phyloP scores from a whole-genome alignment of 2,113 vertebrate genomes.

The Ondatra zibethicus region DNA sequence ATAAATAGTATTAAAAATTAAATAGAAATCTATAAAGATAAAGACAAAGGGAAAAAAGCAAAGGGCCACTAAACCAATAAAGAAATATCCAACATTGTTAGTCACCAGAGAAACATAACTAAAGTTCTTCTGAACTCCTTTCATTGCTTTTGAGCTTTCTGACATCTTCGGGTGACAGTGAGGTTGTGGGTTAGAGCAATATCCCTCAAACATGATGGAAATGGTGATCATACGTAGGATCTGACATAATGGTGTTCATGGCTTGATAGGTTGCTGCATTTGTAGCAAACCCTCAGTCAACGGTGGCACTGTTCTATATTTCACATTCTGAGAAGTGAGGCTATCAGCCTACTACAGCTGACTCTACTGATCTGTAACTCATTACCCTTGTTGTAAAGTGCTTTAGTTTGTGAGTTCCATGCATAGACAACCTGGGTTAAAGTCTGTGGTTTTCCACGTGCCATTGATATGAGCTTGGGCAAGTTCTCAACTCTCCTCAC shows the following conservation, averaged over 20 bases:
- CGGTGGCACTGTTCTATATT: too few relatives aligned
- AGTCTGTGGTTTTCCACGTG: too few relatives aligned
- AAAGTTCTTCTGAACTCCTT: background rate
- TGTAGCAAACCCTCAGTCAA: background rate
- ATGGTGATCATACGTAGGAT: background rate
- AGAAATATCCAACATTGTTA: background rate
- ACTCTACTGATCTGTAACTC: too few relatives aligned
- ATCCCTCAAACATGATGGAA: background rate
- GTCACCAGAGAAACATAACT: background rate
- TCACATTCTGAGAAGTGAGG: too few relatives aligned
- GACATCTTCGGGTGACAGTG: background rate
- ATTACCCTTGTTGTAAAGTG: too few relatives aligned
- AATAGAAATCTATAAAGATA: background rate
- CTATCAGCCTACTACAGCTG: too few relatives aligned
- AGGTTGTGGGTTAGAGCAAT: background rate
- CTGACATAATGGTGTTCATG: background rate
- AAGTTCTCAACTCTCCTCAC: too few relatives aligned
- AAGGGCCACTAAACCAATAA: background rate
- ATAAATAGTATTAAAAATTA: background rate
- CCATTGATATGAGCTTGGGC: too few relatives aligned
- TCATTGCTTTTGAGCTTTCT: background rate
- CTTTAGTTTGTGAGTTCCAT: too few relatives aligned
- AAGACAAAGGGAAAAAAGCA: background rate
- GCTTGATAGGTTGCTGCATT: background rate
- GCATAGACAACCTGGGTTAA: too few relatives aligned